Evolutionary conservation across 2,888 invertebrate genomes (phyloP).

Genomic region (Toxonevra muliebris): DNA sequence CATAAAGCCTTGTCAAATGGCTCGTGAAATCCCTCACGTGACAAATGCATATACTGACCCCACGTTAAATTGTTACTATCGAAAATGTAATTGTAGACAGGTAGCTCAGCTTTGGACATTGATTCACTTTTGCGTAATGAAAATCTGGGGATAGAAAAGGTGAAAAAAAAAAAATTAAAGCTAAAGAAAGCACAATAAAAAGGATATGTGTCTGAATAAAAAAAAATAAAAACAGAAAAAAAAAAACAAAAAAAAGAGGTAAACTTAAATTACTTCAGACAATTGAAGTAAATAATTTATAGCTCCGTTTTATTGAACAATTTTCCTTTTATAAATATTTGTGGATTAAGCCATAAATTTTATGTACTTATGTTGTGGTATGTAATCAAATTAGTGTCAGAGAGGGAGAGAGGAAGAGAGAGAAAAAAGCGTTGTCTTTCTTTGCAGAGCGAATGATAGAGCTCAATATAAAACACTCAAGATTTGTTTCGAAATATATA

Average conservation of each 20-base stretch:
- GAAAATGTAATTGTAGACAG: conserved; percentile 65
- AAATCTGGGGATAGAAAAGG: conserved; percentile 46
- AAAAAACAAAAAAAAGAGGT: not conserved
- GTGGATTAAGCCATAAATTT: too few species aligned
- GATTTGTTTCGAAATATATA: too few species aligned
- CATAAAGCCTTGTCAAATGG: conserved; percentile 65
- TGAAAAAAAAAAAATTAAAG: not conserved
- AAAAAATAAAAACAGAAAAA: not conserved
- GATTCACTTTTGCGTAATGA: conserved; percentile 44
- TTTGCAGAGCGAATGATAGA: too few species aligned
- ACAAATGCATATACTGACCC: conserved; percentile 65
- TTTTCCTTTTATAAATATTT: too few species aligned
- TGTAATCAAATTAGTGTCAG: too few species aligned
- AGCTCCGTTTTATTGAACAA: too few species aligned
- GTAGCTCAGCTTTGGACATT: conserved; percentile 54
- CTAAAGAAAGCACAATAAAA: not conserved
- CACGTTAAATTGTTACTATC: conserved; percentile 64
- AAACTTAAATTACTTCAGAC: too few species aligned
- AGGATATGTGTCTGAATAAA: not conserved
- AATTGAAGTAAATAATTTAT: too few species aligned
- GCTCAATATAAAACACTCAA: too few species aligned
- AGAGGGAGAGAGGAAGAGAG: too few species aligned
- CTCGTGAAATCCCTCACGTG: conserved; percentile 63
- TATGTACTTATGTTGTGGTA: too few species aligned
- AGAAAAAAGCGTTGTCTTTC: too few species aligned